Evolutionary conservation across 1,140 invertebrate genomes (phyloP).

Genomic region (Mactra quadrangularis): DNA sequence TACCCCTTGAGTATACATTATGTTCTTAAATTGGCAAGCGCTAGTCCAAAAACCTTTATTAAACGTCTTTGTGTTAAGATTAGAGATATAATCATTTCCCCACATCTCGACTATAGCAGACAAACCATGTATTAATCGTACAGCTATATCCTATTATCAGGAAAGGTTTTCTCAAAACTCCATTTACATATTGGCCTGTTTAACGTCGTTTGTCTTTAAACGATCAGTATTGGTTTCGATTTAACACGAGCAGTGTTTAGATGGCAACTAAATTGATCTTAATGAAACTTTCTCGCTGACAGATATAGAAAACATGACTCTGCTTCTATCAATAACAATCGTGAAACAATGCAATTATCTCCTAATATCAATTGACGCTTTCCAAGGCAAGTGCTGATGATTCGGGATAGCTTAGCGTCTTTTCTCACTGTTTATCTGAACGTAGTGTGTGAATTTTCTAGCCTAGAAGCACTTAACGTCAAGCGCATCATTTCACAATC

Average conservation of each 20-base stretch:
- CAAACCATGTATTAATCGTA: no score
- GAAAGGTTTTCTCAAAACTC: constrained; percentile 16
- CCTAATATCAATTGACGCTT: constrained; percentile 58
- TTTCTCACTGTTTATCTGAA: constrained; percentile 24
- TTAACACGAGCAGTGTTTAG: constrained; percentile 45
- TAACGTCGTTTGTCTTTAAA: constrained; percentile 52
- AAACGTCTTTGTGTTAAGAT: no score
- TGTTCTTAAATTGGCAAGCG: no score
- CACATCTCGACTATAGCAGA: no score
- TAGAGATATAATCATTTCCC: no score
- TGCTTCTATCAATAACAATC: constrained; percentile 43
- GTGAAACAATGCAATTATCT: constrained; percentile 56
- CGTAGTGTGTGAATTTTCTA: constrained; percentile 25
- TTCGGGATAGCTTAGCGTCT: constrained; percentile 29
- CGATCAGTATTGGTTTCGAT: constrained; percentile 51
- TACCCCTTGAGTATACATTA: no score
- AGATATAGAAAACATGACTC: constrained; percentile 58
- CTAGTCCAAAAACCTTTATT: no score
- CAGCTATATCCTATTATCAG: constrained; percentile 13
- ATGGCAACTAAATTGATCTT: constrained; percentile 57
- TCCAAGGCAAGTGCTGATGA: constrained; percentile 10
- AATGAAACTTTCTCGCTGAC: constrained; percentile 56
- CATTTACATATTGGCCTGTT: constrained; percentile 52
- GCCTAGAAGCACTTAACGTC: constrained; percentile 24
- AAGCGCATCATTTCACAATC: not conserved